Evolutionary conservation across 2,797 vertebrate species (phyloP), one percentile per base, ranked within the genome.

Genomic region (Gephyroberyx darwinii): DNA sequence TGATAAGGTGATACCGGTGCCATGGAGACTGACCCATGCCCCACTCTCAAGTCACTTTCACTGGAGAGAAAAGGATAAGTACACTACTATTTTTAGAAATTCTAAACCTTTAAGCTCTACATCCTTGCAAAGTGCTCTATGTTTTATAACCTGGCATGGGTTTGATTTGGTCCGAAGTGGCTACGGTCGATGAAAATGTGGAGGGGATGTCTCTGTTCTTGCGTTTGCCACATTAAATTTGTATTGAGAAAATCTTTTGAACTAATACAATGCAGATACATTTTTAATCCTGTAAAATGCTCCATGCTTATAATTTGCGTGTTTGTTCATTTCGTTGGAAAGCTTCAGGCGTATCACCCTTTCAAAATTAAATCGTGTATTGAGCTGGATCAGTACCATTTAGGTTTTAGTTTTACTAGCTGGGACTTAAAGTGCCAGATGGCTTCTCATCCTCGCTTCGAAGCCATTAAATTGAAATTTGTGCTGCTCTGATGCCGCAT

Each of bases 1-100:
- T 76, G 85, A 84, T 90, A 81, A 86, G 74, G 74, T 53, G 81
- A 80, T 90, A 77, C 88, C 70, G 88, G 84, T 79, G 77, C 85
- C 89, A 80, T 69, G 77, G 86, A 86, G 93, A 86, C 73, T 35
- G 63, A 77, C 74, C 89, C 71, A 87, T 79, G 82, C 87, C 5
- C 88, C 91, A 91, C 93, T 92, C 63, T 57, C 2, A 70, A 5
- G 33, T 43, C 39, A 39, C 47, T 84, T 80, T 86, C 84, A 74
- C 19, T 71, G 87, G 77, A 63, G 74, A 88, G 26, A 60, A 35
- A 63, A 51, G 30, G 20, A 33, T 10, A 71, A 26, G 75, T 74
- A 60, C 80, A 78, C 55, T 6, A 41, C 67, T 89, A 84, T 91
- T 87, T 86, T 10, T 4, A 62, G 67, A 83, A 85, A 57, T 64